Evolutionary conservation across 2,888 invertebrate species (phyloP).

Genomic region (Hypercompe scribonia): DNA sequence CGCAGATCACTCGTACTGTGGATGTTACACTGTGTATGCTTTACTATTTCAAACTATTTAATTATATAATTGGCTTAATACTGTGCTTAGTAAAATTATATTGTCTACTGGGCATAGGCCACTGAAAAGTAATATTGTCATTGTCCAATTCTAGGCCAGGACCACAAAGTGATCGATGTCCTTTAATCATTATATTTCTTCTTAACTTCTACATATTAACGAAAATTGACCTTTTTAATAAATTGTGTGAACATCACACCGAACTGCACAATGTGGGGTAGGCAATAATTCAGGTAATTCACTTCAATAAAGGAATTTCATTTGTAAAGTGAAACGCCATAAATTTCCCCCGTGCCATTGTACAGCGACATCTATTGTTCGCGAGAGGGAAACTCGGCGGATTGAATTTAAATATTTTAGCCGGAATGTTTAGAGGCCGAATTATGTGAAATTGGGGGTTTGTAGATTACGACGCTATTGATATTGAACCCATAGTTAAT

Average conservation of each 20-base stretch:
- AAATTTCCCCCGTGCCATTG: conserved; percentile 37
- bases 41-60: no score
- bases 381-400: conserved; percentile 24
- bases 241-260: conserved; percentile 21
- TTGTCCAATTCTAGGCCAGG: no score
- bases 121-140: no score
- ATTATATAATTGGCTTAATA: no score
- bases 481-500: background rate
- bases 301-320: conserved; percentile 35
- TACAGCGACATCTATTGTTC: conserved; percentile 45
- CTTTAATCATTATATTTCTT: no score
- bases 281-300: conserved; percentile 46
- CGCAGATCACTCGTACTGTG: no score
- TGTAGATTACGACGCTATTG: background rate
- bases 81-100: no score
- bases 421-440: conserved; percentile 10
- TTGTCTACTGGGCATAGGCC: no score
- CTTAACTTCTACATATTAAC: background rate
- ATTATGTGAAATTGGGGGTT: conserved; percentile 7
- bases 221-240: conserved; percentile 1
- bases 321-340: conserved; percentile 38
- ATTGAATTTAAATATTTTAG: conserved; percentile 44
- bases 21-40: no score
- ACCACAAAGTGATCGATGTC: no score
- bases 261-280: conserved; percentile 14